Evolutionary conservation across 2,797 vertebrate genomes (phyloP).

Genomic region (Mormyrus hasselquistii): DNA sequence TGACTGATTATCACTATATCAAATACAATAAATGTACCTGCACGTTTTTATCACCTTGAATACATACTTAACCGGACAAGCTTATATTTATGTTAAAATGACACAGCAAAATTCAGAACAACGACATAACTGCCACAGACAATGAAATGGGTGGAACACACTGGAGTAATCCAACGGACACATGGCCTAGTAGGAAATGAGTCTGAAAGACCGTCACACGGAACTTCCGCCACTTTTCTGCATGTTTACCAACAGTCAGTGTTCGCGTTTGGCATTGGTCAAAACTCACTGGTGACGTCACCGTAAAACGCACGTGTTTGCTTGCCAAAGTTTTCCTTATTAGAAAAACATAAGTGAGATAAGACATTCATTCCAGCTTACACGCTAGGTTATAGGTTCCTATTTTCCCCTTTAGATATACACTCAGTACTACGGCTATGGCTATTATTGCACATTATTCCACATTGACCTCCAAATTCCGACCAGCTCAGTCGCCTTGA

Average conservation of each 20-base stretch:
- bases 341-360: background rate
- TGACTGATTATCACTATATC: background rate
- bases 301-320: slow-evolving; percentile 44
- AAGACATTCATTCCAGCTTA: background rate
- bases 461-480: slow-evolving; percentile 39
- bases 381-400: background rate
- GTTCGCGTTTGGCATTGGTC: slow-evolving; percentile 41
- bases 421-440: background rate
- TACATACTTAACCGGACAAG: background rate
- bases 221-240: slow-evolving; percentile 20
- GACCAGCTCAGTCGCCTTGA: slow-evolving; percentile 26
- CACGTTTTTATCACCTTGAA: background rate
- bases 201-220: background rate
- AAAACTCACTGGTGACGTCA: slow-evolving; percentile 39
- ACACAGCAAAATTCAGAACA: background rate
- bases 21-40: background rate
- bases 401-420: background rate
- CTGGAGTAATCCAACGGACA: background rate
- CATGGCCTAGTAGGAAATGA: background rate
- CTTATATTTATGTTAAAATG: background rate
- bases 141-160: background rate
- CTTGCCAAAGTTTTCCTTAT: background rate
- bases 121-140: background rate
- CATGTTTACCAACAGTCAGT: slow-evolving; percentile 66
- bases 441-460: background rate